A percentile compares a stretch with the other conserved stretches of the same genome.
phyloP scores from a whole-genome alignment of 1,140 invertebrate genomes.

The Uloborus diversus region DNA sequence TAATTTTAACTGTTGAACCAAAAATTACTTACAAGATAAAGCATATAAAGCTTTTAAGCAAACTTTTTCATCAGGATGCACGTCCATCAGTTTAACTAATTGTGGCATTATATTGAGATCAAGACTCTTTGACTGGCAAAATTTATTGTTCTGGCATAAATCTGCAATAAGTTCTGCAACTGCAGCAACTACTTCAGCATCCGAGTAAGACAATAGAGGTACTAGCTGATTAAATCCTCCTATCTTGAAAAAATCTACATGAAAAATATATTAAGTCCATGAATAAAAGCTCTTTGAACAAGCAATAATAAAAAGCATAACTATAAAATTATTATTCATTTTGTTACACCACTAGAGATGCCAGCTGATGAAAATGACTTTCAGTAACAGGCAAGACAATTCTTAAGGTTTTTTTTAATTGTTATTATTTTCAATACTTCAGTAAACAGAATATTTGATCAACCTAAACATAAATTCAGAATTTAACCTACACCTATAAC shows the following conservation, averaged over 20 bases:
- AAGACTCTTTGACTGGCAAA: constrained; percentile 75
- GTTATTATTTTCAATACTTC: neutral
- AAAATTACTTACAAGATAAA: constrained; percentile 68
- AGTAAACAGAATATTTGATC: no score
- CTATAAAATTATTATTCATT: neutral
- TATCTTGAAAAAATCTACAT: constrained; percentile 80
- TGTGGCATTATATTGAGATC: constrained; percentile 73
- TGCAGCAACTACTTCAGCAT: constrained; percentile 71
- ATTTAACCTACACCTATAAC: no score
- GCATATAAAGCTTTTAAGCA: constrained; percentile 78
- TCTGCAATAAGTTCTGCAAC: constrained; percentile 76
- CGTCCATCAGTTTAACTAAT: constrained; percentile 73
- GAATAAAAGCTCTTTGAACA: neutral
- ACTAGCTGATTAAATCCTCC: constrained; percentile 77
- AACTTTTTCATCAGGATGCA: constrained; percentile 70
- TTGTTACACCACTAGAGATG: no score
- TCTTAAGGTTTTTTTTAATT: neutral
- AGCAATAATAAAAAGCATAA: neutral
- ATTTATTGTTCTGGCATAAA: constrained; percentile 81
- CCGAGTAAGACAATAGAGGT: constrained; percentile 72
- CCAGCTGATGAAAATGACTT: no score
- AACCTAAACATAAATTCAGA: no score
- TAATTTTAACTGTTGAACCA: neutral
- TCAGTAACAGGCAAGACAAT: neutral
- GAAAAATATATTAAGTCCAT: neutral